Base-by-base conservation (phyloP, 2,888 invertebrate genomes). In the Leptinotarsa tumamoca region DNA sequence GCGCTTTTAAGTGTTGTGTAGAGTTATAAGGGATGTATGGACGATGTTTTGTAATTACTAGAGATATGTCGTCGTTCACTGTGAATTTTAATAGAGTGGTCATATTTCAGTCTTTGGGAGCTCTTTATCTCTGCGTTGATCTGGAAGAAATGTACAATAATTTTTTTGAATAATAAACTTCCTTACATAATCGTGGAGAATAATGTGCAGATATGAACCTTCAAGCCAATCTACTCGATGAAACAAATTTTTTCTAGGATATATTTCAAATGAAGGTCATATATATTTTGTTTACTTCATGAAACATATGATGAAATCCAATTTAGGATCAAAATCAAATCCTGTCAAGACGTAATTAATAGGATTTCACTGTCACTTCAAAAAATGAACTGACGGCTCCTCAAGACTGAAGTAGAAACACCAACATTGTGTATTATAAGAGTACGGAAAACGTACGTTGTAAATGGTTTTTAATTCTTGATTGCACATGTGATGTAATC, bases 1-100 rank as follows among this genome's bases (percentile, higher is more conserved):
- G 82, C 82, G 85, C 87, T 87, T 87, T 86, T 85, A 84, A 84
- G 86, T 87, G 87, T 87, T 83, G 85, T 85, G 83, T 84, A 83
- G 83, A 82, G 76, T 67, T 71, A 50, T 66, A 72, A 54, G 72
- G 27, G 33, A 61, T 77, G 78, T 79, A 81, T 72, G 84, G 80
- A 83, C 83, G 80, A 78, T 78, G 79, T 83, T 82, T 84, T 82
- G 83, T 83, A 82, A 82, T 80, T 81, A 82, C 49, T 74, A 76
- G 76, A 43, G 68, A 73, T 68, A 73, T 76, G 73, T 76, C 58
- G 76, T 76, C 72, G 69, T 77, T 66, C 72, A 68, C 69, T 72
- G 75, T 75, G 70, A 75, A 56, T 71, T 74, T 74, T 58, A 56
- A 80, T 33, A 23, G 56, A 72, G 78, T 72, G 77, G 77, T 73